phyloP scores from a whole-genome alignment of 2,888 invertebrate genomes.

The Scaeva pyrastri region DNA sequence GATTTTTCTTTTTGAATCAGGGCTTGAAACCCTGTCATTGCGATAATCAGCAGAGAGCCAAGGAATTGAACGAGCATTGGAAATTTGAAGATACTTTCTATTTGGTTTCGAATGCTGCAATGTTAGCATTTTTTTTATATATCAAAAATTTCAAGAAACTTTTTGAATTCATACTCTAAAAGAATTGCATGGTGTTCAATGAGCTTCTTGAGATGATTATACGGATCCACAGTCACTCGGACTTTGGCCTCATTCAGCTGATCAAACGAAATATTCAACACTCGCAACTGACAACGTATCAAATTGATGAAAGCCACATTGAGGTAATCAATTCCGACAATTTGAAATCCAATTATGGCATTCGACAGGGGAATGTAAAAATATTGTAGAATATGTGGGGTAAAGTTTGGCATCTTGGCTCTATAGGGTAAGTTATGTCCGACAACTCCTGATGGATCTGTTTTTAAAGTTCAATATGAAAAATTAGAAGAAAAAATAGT shows the following conservation, averaged over 20 bases:
- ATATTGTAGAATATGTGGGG: constrained; percentile 72
- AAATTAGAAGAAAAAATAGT: background rate
- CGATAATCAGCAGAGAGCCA: constrained; percentile 78
- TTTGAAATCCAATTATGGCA: constrained; percentile 76
- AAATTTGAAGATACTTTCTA: constrained; percentile 78
- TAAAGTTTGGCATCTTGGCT: constrained; percentile 76
- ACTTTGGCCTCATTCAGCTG: constrained; percentile 51
- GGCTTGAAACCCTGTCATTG: constrained; percentile 79
- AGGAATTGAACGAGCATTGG: constrained; percentile 79
- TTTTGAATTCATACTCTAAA: constrained; percentile 7
- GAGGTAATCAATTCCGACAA: constrained; percentile 78
- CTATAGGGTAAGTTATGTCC: constrained; percentile 79
- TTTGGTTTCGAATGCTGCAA: constrained; percentile 77
- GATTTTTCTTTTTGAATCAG: constrained; percentile 76
- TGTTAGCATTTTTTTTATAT: background rate
- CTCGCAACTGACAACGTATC: constrained; percentile 79
- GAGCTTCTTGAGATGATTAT: constrained; percentile 21
- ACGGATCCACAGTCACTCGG: constrained; percentile 40
- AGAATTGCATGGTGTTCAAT: constrained; percentile 37
- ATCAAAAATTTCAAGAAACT: background rate
- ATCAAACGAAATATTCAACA: constrained; percentile 79
- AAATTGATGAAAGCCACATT: constrained; percentile 80
- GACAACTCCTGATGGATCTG: constrained; percentile 56
- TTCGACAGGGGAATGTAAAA: constrained; percentile 78
- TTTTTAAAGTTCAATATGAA: background rate